Evolutionary conservation across 1,140 invertebrate species (phyloP).

Genomic region (Neuroterus valhalla): DNA sequence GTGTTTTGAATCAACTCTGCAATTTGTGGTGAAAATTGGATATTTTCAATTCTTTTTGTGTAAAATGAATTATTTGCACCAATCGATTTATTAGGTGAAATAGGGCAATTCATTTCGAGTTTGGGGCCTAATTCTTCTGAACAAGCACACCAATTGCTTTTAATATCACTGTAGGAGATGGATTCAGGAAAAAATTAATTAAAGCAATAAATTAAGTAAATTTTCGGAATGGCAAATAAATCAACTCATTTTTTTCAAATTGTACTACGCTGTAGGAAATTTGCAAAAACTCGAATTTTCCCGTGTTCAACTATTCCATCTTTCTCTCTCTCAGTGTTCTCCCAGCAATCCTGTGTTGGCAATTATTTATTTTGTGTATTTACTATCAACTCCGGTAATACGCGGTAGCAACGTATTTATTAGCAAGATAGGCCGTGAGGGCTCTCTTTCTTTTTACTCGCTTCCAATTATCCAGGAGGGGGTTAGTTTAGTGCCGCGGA

Average conservation of each 20-base stretch:
- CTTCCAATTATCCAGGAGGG: slow-evolving; percentile 61
- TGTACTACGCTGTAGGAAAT: background rate
- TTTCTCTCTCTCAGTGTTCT: slow-evolving; percentile 31
- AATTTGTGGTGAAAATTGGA: too few relatives aligned
- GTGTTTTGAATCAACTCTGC: too few relatives aligned
- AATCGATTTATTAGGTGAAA: too few relatives aligned
- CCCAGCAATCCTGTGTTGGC: slow-evolving; percentile 32
- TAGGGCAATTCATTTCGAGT: too few relatives aligned
- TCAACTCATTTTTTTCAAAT: background rate
- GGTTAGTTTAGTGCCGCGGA: slow-evolving; percentile 51
- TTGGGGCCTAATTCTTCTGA: too few relatives aligned
- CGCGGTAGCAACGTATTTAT: slow-evolving; percentile 70
- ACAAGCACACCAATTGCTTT: too few relatives aligned
- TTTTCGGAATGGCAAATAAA: background rate
- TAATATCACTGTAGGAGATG: too few relatives aligned
- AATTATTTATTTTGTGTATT: slow-evolving; percentile 65
- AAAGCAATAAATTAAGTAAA: background rate
- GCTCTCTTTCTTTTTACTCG: slow-evolving; percentile 58
- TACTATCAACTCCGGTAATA: slow-evolving; percentile 62
- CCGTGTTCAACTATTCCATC: slow-evolving; percentile 36
- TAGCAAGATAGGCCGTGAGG: slow-evolving; percentile 63
- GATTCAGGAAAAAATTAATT: too few relatives aligned
- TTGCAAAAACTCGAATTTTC: slow-evolving; percentile 22
- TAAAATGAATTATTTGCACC: too few relatives aligned
- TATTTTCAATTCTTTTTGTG: too few relatives aligned